Evolutionary conservation across 2,797 vertebrate species (phyloP).

Genomic region (Amazona ochrocephala): DNA sequence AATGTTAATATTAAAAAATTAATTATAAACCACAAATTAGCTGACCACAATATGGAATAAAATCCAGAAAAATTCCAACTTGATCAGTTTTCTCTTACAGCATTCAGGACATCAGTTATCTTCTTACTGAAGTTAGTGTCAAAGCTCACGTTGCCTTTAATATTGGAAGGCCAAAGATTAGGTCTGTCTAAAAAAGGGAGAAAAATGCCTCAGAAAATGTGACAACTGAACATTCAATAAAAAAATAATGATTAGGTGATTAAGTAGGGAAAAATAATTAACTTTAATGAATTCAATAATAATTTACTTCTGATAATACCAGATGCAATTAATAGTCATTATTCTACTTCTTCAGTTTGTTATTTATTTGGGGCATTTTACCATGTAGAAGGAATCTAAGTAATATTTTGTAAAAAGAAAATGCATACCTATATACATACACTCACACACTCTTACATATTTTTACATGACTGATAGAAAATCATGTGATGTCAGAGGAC

Average conservation of each 20-base stretch:
- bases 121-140: background rate
- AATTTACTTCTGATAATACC: background rate
- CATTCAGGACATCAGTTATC: background rate
- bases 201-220: background rate
- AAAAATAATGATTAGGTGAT: background rate
- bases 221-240: background rate
- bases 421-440: no score
- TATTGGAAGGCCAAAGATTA: background rate
- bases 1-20: background rate
- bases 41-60: background rate
- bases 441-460: background rate
- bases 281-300: background rate
- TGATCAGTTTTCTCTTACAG: background rate
- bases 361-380: background rate
- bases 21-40: background rate
- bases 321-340: background rate
- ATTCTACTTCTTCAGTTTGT: background rate
- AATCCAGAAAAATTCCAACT: background rate
- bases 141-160: background rate
- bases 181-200: accelerated
- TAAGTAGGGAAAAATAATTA: background rate
- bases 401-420: background rate
- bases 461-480: background rate
- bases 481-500: background rate
- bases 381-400: background rate